Evolutionary conservation across 2,113 vertebrate genomes (phyloP), one percentile per base, ranked within the genome.

Genomic region (Myxocyprinus asiaticus): DNA sequence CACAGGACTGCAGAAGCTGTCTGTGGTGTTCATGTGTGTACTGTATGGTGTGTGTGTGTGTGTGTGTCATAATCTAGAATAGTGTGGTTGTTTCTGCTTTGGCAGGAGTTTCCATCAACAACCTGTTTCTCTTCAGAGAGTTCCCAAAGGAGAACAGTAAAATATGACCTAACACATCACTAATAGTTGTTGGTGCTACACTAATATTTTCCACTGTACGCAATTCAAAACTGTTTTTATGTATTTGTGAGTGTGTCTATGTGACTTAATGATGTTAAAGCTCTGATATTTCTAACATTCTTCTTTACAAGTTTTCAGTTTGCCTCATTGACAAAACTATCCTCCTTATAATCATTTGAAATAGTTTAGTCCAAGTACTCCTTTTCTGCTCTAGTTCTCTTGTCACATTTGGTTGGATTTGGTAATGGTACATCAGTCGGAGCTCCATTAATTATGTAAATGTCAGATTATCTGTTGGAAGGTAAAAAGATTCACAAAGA

Each of bases 101-200:
- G 70, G 55, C 70, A 59, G 43, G 9, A 17, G 5, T 8, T 15
- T 58, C 5, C 55, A 72, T 59, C 43, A 22, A 6, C 55, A 73
- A 73, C 55, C 42, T 73, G 55, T 61, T 73, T 73, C 70, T 47
- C 15, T 59, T 73, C 17, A 70, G 12, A 58, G 8, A 44, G 22
- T 71, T 71, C 55, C 43, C 70, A 73, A 59, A 17, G 9, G n/a
- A 72, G 5, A 72, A 59, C 6, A 73, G 9, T 45, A 9, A 12
- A 47, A 72, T 17, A 72, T 72, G 55, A 59, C 55, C 43, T 72
- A 72, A 72, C 43, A 59, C 55, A 61, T 55, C 59, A 7, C 55
- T 72, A 59, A 47, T 72, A 72, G 44, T 72, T 6, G 58, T 43
- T 7, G 22, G 22, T 33, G 53, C 55, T 10, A 42, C 9, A 44